Evolutionary conservation across 2,113 vertebrate species (phyloP).

Genomic region (Onychostruthus taczanowskii): DNA sequence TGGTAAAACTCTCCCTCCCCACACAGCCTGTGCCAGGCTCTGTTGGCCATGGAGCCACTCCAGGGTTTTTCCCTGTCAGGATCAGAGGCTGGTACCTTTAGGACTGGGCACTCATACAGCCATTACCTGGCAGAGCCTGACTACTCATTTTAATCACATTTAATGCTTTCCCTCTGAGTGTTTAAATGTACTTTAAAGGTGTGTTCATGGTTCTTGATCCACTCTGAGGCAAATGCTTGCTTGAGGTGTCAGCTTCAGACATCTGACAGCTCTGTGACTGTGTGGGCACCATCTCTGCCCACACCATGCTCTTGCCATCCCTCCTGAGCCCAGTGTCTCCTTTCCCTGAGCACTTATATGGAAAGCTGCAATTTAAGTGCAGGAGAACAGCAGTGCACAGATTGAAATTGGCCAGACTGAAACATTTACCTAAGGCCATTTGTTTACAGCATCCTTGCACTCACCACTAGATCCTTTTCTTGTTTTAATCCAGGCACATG

Average conservation of each 20-base stretch:
- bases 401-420: background rate
- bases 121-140: background rate
- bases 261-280: background rate
- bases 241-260: background rate
- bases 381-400: background rate
- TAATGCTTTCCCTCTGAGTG: background rate
- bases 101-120: background rate
- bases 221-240: background rate
- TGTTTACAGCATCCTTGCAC: background rate
- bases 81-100: background rate
- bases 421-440: background rate
- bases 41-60: background rate
- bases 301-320: background rate
- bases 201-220: rapidly evolving
- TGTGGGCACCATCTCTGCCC: background rate
- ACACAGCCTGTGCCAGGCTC: background rate
- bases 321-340: background rate
- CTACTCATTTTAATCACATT: rapidly evolving
- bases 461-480: background rate
- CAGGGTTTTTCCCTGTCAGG: background rate
- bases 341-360: background rate
- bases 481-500: background rate
- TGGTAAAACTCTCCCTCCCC: background rate
- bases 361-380: background rate
- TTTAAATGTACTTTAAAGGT: background rate